Percentiles rank a stretch among this genome's conserved stretches.
Evolutionary conservation across 2,113 vertebrate genomes (phyloP).

Genomic region (Mirza zaza): DNA sequence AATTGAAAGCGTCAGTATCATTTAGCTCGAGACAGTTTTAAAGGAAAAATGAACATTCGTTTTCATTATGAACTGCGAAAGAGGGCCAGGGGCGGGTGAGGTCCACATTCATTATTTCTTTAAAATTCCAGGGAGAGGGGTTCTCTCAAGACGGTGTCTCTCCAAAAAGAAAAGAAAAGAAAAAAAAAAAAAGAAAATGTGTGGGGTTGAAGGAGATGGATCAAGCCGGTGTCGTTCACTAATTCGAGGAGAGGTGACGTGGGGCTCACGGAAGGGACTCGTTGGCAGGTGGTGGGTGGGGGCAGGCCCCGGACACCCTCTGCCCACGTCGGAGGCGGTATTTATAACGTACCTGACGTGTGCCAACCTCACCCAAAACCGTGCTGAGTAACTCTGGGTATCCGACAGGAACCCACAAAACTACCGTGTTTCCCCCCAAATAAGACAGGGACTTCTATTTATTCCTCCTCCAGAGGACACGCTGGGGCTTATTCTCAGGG

Average conservation of each 20-base stretch:
- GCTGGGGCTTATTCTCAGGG: no score
- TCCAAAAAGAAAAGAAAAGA: background rate
- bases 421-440: no score
- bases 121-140: slow-evolving; percentile 67
- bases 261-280: slow-evolving; percentile 54
- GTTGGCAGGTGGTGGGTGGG: slow-evolving; percentile 23
- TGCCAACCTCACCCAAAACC: slow-evolving; percentile 73
- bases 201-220: slow-evolving; percentile 50
- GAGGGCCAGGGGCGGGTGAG: slow-evolving; percentile 77
- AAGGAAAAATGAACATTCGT: slow-evolving; percentile 93
- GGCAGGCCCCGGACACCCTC: background rate
- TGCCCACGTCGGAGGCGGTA: slow-evolving; percentile 31
- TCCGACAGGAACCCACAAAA: slow-evolving; percentile 70
- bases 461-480: no score
- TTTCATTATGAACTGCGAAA: slow-evolving; percentile 86
- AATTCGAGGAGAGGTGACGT: slow-evolving; percentile 44
- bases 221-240: slow-evolving; percentile 5
- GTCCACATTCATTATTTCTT: slow-evolving; percentile 76
- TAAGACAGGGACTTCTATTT: no score
- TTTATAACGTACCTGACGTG: slow-evolving; percentile 71
- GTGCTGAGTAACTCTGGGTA: slow-evolving; percentile 77
- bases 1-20: slow-evolving; percentile 99
- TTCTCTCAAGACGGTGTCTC: slow-evolving; percentile 38
- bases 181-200: background rate
- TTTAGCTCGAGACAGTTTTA: slow-evolving; percentile 96